Evolutionary conservation across 2,113 vertebrate genomes (phyloP), one percentile per base, ranked within the genome.

Genomic region (Osmerus mordax): DNA sequence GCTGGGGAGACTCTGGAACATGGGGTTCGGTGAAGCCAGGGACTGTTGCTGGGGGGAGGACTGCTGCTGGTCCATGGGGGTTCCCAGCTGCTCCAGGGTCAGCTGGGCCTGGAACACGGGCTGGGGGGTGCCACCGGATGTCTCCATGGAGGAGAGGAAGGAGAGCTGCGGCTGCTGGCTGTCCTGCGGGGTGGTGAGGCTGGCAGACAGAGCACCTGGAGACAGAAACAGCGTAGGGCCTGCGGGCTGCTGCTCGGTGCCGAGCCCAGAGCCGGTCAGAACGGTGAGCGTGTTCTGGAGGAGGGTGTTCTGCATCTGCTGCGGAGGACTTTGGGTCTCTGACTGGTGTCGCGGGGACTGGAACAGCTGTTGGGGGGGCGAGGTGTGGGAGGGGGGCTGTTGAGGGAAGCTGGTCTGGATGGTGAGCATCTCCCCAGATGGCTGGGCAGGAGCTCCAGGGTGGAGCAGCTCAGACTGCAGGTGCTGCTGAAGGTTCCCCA

Each of bases 391-490:
- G 0, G 91, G 86, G 13, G 96, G 89, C 78, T 95, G 96, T 12
- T 96, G 94, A 73, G 97, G 92, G 82, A 99, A 99, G 84, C 86
- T 94, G 59, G 91, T 93, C 83, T 97, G 96, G 80, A 98, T 95
- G 3, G 95, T 94, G 70, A 99, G 93, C 32, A 99, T 94, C 61
- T 98, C 95, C 65, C 92, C 94, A 0, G 94, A 78, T 58, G 96
- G 96, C 72, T 96, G 97, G 80, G 97, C 95, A 51, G 99, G 91
- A 11, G 91, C 91, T 9, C 93, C 92, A 77, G 93, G 94, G 70
- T 96, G 95, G 74, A 96, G 95, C 56, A 99, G 60, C 47, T 99
- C 91, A 0, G 88, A 88, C 60, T 93, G 88, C 29, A 93, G 91
- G n/a, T 94, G 95, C 81, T 91, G 87, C 74, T 85, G 94, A 9